A percentile compares a stretch with the other conserved stretches of the same genome.
Conservation (phyloP, 2,888 invertebrate species). For the Ophraella communa region DNA sequence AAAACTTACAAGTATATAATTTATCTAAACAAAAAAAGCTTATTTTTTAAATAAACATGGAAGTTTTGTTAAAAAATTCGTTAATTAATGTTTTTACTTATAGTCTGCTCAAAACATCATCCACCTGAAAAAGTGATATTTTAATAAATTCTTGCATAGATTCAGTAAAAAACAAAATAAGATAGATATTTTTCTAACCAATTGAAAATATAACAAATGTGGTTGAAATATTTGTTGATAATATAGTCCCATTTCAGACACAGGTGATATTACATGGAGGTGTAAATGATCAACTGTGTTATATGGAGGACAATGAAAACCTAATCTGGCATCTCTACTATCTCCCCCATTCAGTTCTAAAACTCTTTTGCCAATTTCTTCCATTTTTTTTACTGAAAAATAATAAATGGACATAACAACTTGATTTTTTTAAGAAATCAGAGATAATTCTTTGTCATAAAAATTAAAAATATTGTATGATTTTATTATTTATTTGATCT, state of each 20-base stretch:
- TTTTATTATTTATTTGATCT: too few relatives aligned
- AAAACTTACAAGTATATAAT: too few relatives aligned
- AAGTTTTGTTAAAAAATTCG: too few relatives aligned
- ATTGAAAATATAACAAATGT: slow-evolving; percentile 81
- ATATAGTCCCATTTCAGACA: slow-evolving; percentile 73
- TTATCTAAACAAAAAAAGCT: too few relatives aligned
- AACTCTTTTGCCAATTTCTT: slow-evolving; percentile 63
- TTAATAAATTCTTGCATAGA: not conserved
- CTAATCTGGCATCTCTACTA: slow-evolving; percentile 64
- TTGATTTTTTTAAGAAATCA: not conserved
- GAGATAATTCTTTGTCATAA: too few relatives aligned
- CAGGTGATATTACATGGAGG: slow-evolving; percentile 84
- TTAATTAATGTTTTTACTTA: not conserved
- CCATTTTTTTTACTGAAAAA: slow-evolving; percentile 71
- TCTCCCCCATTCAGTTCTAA: slow-evolving; percentile 61
- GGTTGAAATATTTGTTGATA: slow-evolving; percentile 72
- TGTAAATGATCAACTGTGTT: slow-evolving; percentile 83
- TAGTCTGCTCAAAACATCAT: not conserved
- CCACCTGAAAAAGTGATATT: slow-evolving; percentile 7
- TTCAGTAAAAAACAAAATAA: not conserved
- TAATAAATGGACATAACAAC: not conserved
- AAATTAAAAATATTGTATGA: too few relatives aligned
- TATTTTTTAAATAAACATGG: too few relatives aligned
- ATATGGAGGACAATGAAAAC: slow-evolving; percentile 94
- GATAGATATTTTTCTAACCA: slow-evolving; percentile 64